Evolutionary conservation across 2,888 invertebrate genomes (phyloP), one percentile per base, ranked within the genome.

Genomic region (Latheticus oryzae): DNA sequence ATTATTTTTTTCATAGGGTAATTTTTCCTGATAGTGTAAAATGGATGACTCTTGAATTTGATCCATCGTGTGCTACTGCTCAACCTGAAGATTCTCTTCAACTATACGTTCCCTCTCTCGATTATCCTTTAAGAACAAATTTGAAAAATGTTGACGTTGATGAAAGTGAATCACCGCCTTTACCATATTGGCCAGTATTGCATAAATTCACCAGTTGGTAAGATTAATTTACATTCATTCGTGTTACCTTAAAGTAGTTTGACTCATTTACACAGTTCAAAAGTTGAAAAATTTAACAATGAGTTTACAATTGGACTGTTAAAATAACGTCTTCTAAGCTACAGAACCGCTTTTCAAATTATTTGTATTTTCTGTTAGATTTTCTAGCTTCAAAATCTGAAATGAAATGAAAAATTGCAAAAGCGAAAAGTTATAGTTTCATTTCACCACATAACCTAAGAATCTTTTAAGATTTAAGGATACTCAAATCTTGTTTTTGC

Each of bases 31-130:
- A 89, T 1, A 85, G 85, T 63, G 93, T 98, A 0, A 90, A 92
- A 63, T 97, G 97, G 93, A 83, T 98, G 73, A 91, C 92, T 7
- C 80, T 98, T 2, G 96, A 97, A 80, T 97, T 98, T 80, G 97
- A 97, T 75, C 85, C 91, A 0, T 87, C 91, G 58, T 96, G 95
- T 77, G 88, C 94, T 43, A 97, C 97, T 0, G 92, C 91, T 1
- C 97, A 96, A 79, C 87, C 91, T 0, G 97, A 97, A 79, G 97
- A 98, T 80, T 89, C 90, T 8, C 78, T 93, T 4, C 87, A 91
- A 42, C 81, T 93, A 8, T 87, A 87, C 65, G 84, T 88, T 67
- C 88, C 88, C 4, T 80, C 83, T 55, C 67, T 73, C 7, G 72
- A 73, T 45, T 62, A 54, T 32, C 19, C 28, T 17, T 1, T 13